A percentile compares a stretch with the other conserved stretches of the same genome.
Conservation (phyloP, 2,113 vertebrate species). For the Blennius ocellaris region DNA sequence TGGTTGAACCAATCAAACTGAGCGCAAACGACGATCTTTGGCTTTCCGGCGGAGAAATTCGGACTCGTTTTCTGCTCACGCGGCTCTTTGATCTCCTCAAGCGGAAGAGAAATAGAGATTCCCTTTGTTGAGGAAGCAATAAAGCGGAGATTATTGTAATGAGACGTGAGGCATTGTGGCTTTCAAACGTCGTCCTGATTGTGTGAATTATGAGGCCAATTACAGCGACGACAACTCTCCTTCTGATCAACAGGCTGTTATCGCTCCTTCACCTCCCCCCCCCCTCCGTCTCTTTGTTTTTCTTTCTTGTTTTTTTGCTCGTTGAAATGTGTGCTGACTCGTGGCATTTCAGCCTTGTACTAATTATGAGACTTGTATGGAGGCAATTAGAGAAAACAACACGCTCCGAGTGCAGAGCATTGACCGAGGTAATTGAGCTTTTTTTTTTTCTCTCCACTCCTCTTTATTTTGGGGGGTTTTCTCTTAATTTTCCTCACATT, state of each 20-base stretch:
- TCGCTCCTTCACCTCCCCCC: neutral
- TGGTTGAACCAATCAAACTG: too few species aligned
- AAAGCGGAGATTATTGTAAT: constrained; percentile 19
- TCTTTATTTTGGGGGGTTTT: neutral
- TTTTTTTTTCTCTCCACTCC: neutral
- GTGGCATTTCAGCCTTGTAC: constrained; percentile 3
- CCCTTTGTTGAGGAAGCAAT: constrained; percentile 21
- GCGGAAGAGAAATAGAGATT: constrained; percentile 16
- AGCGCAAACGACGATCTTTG: too few species aligned
- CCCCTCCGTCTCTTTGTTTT: neutral
- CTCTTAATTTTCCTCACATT: neutral
- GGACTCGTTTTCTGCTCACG: neutral
- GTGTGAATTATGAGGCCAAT: constrained; percentile 41
- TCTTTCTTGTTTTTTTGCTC: too few species aligned
- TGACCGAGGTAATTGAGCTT: constrained; percentile 10
- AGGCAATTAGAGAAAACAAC: constrained; percentile 36
- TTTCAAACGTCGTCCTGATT: constrained; percentile 25
- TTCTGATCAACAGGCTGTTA: constrained; percentile 36
- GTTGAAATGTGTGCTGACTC: constrained; percentile 12
- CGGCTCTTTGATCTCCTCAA: constrained; percentile 7
- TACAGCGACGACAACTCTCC: constrained; percentile 21
- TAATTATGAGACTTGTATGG: constrained; percentile 24
- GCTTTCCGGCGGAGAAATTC: neutral
- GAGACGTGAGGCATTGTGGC: constrained; percentile 14
- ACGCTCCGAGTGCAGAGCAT: neutral